Conservation (phyloP, 2,113 vertebrate species). For the Pontoporia blainvillei region DNA sequence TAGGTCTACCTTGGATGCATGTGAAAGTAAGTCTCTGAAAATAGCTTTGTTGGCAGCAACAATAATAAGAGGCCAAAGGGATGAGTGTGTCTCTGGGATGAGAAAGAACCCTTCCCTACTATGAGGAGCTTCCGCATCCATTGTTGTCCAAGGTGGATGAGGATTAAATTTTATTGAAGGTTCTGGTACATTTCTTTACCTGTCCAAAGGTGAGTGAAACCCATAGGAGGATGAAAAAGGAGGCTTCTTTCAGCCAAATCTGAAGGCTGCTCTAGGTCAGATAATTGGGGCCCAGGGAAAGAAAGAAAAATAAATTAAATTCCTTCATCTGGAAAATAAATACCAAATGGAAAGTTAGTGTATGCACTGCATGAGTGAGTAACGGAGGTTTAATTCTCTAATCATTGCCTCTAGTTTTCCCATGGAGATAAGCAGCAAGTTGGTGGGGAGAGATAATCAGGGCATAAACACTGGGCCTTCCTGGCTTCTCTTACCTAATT, state of each 20-base stretch:
- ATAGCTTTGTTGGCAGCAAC: not conserved
- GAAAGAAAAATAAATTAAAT: slow-evolving; percentile 81
- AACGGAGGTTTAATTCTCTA: slow-evolving; percentile 80
- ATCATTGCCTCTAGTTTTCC: slow-evolving; percentile 78
- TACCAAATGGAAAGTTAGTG: slow-evolving; percentile 75
- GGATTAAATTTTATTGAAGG: not conserved
- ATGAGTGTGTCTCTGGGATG: not conserved
- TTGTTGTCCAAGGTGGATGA: not conserved
- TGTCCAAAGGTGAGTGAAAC: not conserved
- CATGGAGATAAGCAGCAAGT: slow-evolving; percentile 79
- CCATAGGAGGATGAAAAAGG: not conserved
- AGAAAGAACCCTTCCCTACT: fast-evolving
- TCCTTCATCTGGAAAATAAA: slow-evolving; percentile 83
- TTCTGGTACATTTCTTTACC: not conserved
- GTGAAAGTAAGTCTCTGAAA: not conserved
- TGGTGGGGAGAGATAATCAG: slow-evolving; percentile 77
- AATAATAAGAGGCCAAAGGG: not conserved
- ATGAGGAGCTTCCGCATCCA: not conserved
- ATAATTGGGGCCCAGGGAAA: slow-evolving; percentile 68
- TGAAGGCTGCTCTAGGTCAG: slow-evolving; percentile 60
- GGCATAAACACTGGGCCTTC: slow-evolving; percentile 64
- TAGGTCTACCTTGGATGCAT: not conserved
- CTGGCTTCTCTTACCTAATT: slow-evolving; percentile 67
- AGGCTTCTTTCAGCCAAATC: not conserved
- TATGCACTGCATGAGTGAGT: slow-evolving; percentile 73